Conservation (phyloP, 2,888 invertebrate species). For the Cremastinae sp. region DNA sequence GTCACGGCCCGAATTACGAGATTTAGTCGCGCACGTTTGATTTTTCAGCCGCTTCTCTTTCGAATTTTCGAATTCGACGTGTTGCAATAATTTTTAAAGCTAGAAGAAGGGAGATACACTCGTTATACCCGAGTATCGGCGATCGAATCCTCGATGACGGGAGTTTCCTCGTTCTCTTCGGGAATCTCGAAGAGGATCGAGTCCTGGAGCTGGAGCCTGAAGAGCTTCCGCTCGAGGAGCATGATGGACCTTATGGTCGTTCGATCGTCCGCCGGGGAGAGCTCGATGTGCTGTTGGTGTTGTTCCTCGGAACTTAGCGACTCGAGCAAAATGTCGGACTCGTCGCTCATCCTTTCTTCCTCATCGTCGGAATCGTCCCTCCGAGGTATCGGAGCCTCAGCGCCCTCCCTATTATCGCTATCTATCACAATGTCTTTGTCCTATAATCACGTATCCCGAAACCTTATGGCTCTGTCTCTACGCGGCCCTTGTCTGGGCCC, state of each 20-base stretch:
- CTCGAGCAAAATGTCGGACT: slow-evolving; percentile 19
- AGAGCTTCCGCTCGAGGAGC: slow-evolving; percentile 45
- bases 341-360: slow-evolving; percentile 30
- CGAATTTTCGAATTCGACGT: no score
- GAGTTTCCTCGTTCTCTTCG: slow-evolving; percentile 45
- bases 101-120: no score
- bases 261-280: not conserved
- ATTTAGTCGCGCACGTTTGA: no score
- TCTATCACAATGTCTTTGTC: slow-evolving; percentile 49
- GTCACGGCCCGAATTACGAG: no score
- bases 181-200: slow-evolving; percentile 51
- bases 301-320: slow-evolving; percentile 26
- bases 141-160: slow-evolving; percentile 1
- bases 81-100: no score
- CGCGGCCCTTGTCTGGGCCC: slow-evolving; percentile 76
- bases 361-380: slow-evolving; percentile 13
- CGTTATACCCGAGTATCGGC: no score
- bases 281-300: slow-evolving; percentile 16
- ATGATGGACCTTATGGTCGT: slow-evolving; percentile 33
- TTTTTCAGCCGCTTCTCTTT: no score
- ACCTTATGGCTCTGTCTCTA: slow-evolving; percentile 76
- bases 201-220: slow-evolving; percentile 45
- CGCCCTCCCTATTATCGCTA: slow-evolving; percentile 28
- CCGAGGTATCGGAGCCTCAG: not conserved
- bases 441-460: slow-evolving; percentile 77